A percentile compares a stretch with the other conserved stretches of the same genome.
Conservation (phyloP, 2,113 vertebrate species). For the Laticauda laticaudata region DNA sequence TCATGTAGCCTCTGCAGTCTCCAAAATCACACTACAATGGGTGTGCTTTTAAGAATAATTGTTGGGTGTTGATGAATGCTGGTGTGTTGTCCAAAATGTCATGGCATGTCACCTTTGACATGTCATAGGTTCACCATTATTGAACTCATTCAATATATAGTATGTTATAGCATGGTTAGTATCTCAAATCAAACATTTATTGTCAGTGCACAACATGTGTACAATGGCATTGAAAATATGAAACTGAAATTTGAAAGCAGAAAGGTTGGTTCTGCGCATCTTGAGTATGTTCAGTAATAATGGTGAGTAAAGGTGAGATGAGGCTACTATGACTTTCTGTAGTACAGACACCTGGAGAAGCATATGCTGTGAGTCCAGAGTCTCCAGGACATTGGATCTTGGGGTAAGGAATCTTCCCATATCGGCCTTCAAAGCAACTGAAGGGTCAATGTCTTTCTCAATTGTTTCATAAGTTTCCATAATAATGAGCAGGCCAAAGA, state of each 20-base stretch:
- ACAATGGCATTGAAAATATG: too few relatives aligned
- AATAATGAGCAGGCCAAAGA: slow-evolving; percentile 6
- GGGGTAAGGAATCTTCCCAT: neutral
- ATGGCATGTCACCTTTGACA: neutral
- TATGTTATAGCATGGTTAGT: neutral
- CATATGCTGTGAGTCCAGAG: neutral
- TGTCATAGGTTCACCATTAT: neutral
- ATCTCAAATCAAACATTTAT: neutral
- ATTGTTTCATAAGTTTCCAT: neutral
- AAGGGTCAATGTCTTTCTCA: neutral
- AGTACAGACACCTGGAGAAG: neutral
- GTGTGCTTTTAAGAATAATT: neutral
- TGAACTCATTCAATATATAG: neutral
- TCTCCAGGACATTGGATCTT: neutral
- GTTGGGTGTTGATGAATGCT: neutral
- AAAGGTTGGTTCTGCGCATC: neutral
- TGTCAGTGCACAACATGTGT: too few relatives aligned
- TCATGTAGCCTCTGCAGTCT: neutral
- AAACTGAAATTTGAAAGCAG: neutral
- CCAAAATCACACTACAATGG: neutral
- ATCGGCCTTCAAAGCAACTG: neutral
- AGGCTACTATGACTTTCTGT: neutral
- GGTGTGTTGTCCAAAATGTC: neutral
- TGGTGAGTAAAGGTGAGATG: neutral
- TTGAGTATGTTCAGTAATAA: neutral